Conservation (phyloP, 1,140 invertebrate species). For the Pollicipes pollicipes region DNA sequence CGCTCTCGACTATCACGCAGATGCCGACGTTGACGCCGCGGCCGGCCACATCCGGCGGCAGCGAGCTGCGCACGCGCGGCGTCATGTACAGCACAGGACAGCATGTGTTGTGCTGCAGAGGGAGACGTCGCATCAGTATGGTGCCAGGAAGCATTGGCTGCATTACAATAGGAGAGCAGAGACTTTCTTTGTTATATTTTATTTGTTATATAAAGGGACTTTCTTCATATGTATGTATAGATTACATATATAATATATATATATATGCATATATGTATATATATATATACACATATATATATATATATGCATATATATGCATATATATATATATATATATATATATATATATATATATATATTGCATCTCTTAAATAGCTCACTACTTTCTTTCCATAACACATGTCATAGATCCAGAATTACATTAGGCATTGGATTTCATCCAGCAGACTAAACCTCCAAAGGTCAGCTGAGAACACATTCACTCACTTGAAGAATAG, state of each 20-base stretch:
- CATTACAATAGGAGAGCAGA: too few species aligned
- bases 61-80: background rate
- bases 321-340: background rate
- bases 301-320: background rate
- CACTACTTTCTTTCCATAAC: background rate
- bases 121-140: too few species aligned
- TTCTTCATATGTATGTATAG: constrained; percentile 5
- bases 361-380: background rate
- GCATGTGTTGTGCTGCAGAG: constrained; percentile 13
- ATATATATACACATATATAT: constrained; percentile 6
- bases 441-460: too few species aligned
- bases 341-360: background rate
- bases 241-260: constrained; percentile 9
- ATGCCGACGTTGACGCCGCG: constrained; percentile 27
- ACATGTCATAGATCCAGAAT: too few species aligned
- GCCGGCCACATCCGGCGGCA: constrained; percentile 8
- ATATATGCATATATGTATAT: constrained; percentile 9
- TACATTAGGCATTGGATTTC: too few species aligned
- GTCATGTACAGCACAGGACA: constrained; percentile 12
- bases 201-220: background rate
- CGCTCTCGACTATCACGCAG: constrained; percentile 24
- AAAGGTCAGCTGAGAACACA: too few species aligned
- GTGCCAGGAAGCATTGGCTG: too few species aligned
- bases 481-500: background rate
- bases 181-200: too few species aligned